A percentile compares a stretch with the other conserved stretches of the same genome.
phyloP scores from a whole-genome alignment of 2,888 invertebrate genomes.

The Ochropleura plecta region DNA sequence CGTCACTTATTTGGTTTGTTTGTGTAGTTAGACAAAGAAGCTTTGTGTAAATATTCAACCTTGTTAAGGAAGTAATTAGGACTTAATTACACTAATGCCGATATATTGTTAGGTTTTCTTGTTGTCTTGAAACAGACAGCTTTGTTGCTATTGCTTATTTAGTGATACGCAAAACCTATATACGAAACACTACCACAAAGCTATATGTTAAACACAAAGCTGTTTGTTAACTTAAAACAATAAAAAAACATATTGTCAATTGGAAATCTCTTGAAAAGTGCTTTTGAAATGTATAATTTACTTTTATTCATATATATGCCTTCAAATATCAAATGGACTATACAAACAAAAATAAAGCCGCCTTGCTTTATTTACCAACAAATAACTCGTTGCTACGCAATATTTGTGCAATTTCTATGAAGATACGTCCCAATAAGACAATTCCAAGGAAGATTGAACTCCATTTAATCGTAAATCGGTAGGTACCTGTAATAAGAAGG shows the following conservation, averaged over 20 bases:
- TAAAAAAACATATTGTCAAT: too few relatives aligned
- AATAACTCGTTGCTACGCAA: not conserved
- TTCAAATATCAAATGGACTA: not conserved
- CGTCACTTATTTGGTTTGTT: not conserved
- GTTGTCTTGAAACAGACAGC: not conserved
- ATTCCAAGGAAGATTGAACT: not conserved
- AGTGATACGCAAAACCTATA: too few relatives aligned
- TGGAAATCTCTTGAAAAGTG: not conserved
- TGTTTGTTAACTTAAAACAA: too few relatives aligned
- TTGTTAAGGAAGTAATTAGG: not conserved
- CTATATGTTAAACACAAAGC: too few relatives aligned
- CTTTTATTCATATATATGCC: not conserved
- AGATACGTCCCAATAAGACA: not conserved
- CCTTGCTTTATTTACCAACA: slow-evolving; percentile 10
- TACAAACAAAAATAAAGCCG: not conserved
- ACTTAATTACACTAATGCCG: not conserved
- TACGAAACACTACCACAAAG: too few relatives aligned
- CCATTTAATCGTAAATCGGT: slow-evolving; percentile 2
- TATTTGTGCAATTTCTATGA: not conserved
- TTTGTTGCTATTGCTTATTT: not conserved
- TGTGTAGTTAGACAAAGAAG: not conserved
- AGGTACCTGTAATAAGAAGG: not conserved
- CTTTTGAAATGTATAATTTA: not conserved
- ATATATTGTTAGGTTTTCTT: not conserved
- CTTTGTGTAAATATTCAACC: slow-evolving; percentile 2